These are phyloP conservation scores for Parnassius smintheus DNA, from an alignment of 2,888 invertebrate species.

Conservation along the genomic window DNA sequence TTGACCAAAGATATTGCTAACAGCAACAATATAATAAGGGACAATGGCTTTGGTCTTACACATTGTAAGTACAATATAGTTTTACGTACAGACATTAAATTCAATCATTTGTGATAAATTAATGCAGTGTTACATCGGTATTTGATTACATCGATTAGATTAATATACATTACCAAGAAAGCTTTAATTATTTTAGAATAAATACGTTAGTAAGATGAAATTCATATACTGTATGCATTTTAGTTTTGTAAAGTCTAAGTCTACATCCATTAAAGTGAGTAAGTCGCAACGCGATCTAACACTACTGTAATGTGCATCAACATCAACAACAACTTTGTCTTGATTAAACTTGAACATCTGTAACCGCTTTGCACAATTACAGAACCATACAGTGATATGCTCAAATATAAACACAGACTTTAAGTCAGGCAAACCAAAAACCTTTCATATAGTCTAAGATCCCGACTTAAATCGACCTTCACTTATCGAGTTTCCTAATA, in stretches of 20 bases:
- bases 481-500: not conserved
- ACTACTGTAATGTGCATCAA: slow-evolving; percentile 62
- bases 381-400: slow-evolving; percentile 69
- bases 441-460: slow-evolving; percentile 42
- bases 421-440: slow-evolving; percentile 42
- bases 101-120: slow-evolving; percentile 47
- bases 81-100: slow-evolving; percentile 53
- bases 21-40: slow-evolving; percentile 65
- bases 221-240: slow-evolving; percentile 28
- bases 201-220: slow-evolving; percentile 52
- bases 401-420: slow-evolving; percentile 41
- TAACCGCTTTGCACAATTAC: slow-evolving; percentile 58
- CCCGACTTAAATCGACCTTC: not conserved
- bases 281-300: slow-evolving; percentile 45
- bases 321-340: slow-evolving; percentile 45
- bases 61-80: slow-evolving; percentile 66
- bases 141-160: slow-evolving; percentile 39
- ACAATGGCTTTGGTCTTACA: slow-evolving; percentile 73
- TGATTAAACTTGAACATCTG: slow-evolving; percentile 27
- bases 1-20: slow-evolving; percentile 79
- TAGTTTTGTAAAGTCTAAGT: slow-evolving; percentile 46
- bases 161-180: slow-evolving; percentile 57
- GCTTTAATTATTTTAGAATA: slow-evolving; percentile 53
- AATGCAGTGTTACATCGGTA: slow-evolving; percentile 41
- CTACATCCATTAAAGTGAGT: slow-evolving; percentile 69